Evolutionary conservation across 2,888 invertebrate genomes (phyloP), one percentile per base, ranked within the genome.

Genomic region (Malachius bipustulatus): DNA sequence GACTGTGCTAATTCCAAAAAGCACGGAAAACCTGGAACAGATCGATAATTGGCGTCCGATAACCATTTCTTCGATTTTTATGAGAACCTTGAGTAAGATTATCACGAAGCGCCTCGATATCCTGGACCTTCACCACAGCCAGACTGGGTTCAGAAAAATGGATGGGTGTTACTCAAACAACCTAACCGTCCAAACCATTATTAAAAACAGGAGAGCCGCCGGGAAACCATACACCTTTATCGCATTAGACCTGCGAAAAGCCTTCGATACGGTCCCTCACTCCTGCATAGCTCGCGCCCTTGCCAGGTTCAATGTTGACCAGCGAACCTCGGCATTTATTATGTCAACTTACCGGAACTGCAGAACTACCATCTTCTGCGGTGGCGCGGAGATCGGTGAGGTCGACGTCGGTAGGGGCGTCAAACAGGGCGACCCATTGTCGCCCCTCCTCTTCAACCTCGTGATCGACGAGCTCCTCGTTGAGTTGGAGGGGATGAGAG

Each of bases 201-300:
- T 47, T 4, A 37, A 36, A 16, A 2, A 10, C 2, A 35, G 37
- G 14, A 26, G 39, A 1, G 27, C 9, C 2, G n/a, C 4, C 4
- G n/a, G 15, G 3, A 26, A 14, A 13, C 35, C 39, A 1, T 43
- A 45, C 24, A 3, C 32, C 6, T 16, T 47, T 4, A 12, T 36
- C 1, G 16, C 41, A 2, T 31, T 46, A 9, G 47, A 47, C 33
- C 32, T 47, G 1, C 4, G 33, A 8, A 47, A 47, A 30, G 45
- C 44, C 3, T 47, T 47, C 28, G 45, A 47, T 31, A 39, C 41
- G 2, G 37, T 47, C 1, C 37, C 41, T 3, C 45, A 47, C 14
- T 1, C 4, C 15, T 32, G 35, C 8, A 39, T 47, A 8, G 10
- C 13, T 1, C 16, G 46, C 9, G 44, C 43, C 0, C 29, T 46